phyloP scores from a whole-genome alignment of 1,140 invertebrate species.

The Ctenoplectra terminalis region DNA sequence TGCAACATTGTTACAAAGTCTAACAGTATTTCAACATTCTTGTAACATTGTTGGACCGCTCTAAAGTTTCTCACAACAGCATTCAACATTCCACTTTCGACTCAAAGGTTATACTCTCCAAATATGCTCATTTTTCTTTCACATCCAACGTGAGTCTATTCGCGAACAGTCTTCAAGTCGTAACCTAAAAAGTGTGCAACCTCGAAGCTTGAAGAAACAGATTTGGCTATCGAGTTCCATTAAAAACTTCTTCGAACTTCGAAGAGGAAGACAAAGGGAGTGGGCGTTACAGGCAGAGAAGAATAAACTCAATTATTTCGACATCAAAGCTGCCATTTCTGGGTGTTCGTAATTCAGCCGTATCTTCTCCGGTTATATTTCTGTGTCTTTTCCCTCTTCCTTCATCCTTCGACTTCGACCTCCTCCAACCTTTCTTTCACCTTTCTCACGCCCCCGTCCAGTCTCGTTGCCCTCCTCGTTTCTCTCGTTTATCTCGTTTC shows the following conservation, averaged over 20 bases:
- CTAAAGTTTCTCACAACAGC: background rate
- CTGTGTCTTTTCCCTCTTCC: background rate
- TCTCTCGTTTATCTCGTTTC: background rate
- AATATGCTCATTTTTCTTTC: background rate
- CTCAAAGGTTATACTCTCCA: no score
- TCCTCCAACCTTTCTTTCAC: slow-evolving; percentile 17
- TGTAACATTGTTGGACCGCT: no score
- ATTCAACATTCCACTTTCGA: no score
- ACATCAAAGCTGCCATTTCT: slow-evolving; percentile 71
- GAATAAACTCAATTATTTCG: slow-evolving; percentile 72
- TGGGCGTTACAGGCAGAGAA: slow-evolving; percentile 37
- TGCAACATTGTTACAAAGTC: no score
- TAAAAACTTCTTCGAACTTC: slow-evolving; percentile 31
- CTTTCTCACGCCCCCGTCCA: slow-evolving; percentile 21
- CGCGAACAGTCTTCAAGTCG: background rate
- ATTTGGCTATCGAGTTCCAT: slow-evolving; percentile 26
- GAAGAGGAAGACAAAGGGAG: slow-evolving; percentile 22
- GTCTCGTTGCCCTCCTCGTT: slow-evolving; percentile 44
- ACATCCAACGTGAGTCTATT: background rate
- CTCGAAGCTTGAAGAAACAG: slow-evolving; percentile 34
- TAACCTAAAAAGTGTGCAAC: no score
- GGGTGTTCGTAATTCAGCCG: slow-evolving; percentile 55
- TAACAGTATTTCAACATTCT: no score
- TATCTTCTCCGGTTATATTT: slow-evolving; percentile 32
- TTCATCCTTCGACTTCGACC: slow-evolving; percentile 2